Evolutionary conservation across 2,113 vertebrate genomes (phyloP), one percentile per base, ranked within the genome.

Genomic region (Panurus biarmicus): DNA sequence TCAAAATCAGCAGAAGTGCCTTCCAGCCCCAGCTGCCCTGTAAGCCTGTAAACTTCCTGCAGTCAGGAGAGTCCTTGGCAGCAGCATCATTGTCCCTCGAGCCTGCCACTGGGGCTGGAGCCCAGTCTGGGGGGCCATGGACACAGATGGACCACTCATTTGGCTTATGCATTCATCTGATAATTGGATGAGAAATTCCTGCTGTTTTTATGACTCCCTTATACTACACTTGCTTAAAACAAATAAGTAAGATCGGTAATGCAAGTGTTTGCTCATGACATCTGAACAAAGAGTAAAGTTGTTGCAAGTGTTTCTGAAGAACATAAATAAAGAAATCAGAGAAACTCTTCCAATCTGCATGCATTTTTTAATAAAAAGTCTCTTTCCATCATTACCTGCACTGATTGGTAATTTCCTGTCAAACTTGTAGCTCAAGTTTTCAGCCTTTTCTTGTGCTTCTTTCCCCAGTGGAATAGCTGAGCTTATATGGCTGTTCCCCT

Each of bases 51-150:
- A 54, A 18, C 2, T 36, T 38, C 19, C 31, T 58, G 67, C 40
- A 23, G 18, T 26, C 48, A 50, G 51, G n/a, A 36, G 76, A 56
- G 20, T 4, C 35, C 56, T 33, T 67, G 50, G 13, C 21, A 13
- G 20, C 36, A 38, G 10, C 0, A 1, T 17, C 36, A 3, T 12
- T 42, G 17, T 53, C 36, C 24, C 42, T 69, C 0, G 1, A 33
- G 53, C 23, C 61, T 89, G 71, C 11, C 14, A 0, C 4, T 33
- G 28, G 19, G 25, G 11, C 77, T 77, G 78, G 20, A 19, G 13
- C 60, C 20, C 21, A 11, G 0, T 25, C 53, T 67, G 56, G 44
- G 36, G 31, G 42, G 8, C 12, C 57, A 1, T 20, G 35, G 36
- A 3, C 69, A 14, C 25, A 44, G 24, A 18, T 40, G 47, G 26